Base-by-base conservation (phyloP, 2,888 invertebrate genomes). In the Blomia tropicalis region DNA sequence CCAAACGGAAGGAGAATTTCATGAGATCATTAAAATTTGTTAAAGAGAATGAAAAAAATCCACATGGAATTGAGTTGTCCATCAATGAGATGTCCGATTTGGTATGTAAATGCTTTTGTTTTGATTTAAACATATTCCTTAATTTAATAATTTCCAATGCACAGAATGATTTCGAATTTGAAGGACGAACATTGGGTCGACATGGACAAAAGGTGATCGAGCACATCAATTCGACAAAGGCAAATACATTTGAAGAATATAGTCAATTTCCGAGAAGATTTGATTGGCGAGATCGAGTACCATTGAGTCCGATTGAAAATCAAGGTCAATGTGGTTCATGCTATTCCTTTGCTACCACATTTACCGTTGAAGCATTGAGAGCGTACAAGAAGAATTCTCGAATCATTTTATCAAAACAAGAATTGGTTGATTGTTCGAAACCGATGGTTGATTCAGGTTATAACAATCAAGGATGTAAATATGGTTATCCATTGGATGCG, bases 281-380 rank as follows among this genome's bases (percentile, higher is more conserved):
- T 27, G 51, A 47, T n/a, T 47, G 51, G 51, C 51, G 51, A 14
- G 51, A 47, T 7, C 51, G n/a, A 7, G 22, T 27, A 11, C 51
- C 7, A 7, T 47, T 47, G 7, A 47, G n/a, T 19, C 51, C 51
- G 7, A 19, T 47, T 7, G 51, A 47, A n/a, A 7, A 47, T 14
- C 51, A 47, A n/a, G 51, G 51, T n/a, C 14, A 7, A 14, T 47
- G 51, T 27, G 51, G 51, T 11, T 47, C 51, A n/a, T 47, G 51
- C 51, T 47, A n/a, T 7, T 7, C 51, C 7, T 47, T 47, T 47
- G 51, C 51, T n/a, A 14, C 51, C 23, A 14, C n/a, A 7, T 14
- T 27, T 7, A 47, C 51, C 7, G 51, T 47, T 22, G 51, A 47
- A n/a, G 27, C 27, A 14, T 7, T 19, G 22, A 14, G 14, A 7